These are phyloP conservation scores for Emydocephalus ijimae DNA, from an alignment of 2,113 vertebrate species.

Conservation along the genomic window DNA sequence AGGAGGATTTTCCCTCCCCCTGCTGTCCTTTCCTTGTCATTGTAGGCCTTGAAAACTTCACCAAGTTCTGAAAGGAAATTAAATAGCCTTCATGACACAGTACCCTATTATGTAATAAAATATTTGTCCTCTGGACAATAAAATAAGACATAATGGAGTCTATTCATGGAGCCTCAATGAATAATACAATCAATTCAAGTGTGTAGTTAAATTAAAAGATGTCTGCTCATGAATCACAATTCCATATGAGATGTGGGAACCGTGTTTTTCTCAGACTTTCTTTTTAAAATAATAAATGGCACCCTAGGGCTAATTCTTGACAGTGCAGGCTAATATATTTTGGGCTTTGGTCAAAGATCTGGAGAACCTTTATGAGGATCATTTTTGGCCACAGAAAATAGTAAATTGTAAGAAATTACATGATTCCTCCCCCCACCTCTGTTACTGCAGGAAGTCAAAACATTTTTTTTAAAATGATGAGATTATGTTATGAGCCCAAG, in stretches of 20 bases:
- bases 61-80: conserved; percentile 19
- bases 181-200: neutral
- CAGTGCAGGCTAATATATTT: conserved; percentile 17
- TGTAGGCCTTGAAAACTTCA: neutral
- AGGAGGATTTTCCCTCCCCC: neutral
- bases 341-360: conserved; percentile 15
- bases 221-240: conserved; percentile 22
- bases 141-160: conserved; percentile 27
- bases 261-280: conserved; percentile 23
- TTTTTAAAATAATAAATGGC: conserved; percentile 5
- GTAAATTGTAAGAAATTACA: conserved; percentile 32
- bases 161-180: conserved; percentile 18
- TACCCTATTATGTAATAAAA: conserved; percentile 27
- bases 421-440: neutral
- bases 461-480: neutral
- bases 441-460: conserved; percentile 17
- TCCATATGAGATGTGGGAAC: conserved; percentile 27
- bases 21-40: neutral
- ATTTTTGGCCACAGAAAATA: conserved; percentile 36
- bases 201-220: conserved; percentile 35
- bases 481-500: neutral
- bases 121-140: neutral
- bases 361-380: neutral
- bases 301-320: conserved; percentile 26
- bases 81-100: conserved; percentile 22